These are phyloP conservation scores for cat (Felis catus) DNA, from an alignment of 2,113 vertebrate genomes.

Conservation along the genomic window DNA sequence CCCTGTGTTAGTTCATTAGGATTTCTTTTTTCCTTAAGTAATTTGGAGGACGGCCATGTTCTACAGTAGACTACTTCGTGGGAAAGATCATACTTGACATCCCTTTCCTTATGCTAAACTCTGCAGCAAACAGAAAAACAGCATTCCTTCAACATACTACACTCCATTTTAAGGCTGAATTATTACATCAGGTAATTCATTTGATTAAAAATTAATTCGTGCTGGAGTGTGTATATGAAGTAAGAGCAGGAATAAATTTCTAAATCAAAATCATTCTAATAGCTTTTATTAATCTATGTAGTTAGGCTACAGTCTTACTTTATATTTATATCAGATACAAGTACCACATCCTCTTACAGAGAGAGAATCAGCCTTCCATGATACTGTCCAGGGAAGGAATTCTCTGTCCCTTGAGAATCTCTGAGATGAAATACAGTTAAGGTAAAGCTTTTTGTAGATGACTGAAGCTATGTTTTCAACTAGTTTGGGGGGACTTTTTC, in stretches of 20 bases:
- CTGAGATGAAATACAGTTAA: background rate
- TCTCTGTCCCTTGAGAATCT: background rate
- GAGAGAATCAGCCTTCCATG: background rate
- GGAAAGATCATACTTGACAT: constrained; percentile 41
- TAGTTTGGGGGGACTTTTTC: background rate
- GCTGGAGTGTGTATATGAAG: background rate
- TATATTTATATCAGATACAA: background rate
- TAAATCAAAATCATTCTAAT: background rate
- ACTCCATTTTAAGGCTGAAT: background rate
- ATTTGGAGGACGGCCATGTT: constrained; percentile 53
- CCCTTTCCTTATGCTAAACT: constrained; percentile 19
- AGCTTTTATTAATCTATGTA: background rate
- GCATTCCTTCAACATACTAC: background rate
- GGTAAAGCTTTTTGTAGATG: background rate
- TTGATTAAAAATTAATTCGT: background rate
- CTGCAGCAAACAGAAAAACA: constrained; percentile 5
- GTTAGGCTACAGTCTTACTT: constrained; percentile 1
- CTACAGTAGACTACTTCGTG: constrained; percentile 49
- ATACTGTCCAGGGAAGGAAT: background rate
- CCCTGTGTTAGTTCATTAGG: constrained; percentile 38
- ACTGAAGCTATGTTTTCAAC: background rate
- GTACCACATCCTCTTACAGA: background rate
- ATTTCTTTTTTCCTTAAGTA: constrained; percentile 24
- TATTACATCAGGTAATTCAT: background rate
- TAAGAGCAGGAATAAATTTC: background rate